Base-by-base conservation (phyloP, 2,888 invertebrate genomes). In the Drosophila barbarae region DNA sequence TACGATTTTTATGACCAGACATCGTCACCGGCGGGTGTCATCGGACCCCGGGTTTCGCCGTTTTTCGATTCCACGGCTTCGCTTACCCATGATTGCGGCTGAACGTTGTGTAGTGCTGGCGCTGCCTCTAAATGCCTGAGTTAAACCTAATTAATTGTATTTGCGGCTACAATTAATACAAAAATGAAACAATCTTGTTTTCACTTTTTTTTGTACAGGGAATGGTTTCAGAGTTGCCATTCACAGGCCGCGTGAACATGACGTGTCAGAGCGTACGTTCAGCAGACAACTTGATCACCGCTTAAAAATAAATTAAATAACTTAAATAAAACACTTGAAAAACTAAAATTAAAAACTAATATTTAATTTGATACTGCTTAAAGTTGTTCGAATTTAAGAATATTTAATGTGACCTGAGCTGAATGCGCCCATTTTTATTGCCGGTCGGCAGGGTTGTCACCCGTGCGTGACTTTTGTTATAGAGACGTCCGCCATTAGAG, bases 91-190 rank as follows among this genome's bases (percentile, higher is more conserved):
- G 51, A 47, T 84, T 67, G 35, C 67, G 74, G 67, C 68, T 76
- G 53, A 52, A 58, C 68, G 70, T 55, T 68, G 71, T 57, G 52
- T 70, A 46, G 52, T 73, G 61, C 71, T 76, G 65, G 71, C 63
- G 68, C 60, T 71, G 79, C 84, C 79, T 84, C 84, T 78, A 81
- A 79, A 78, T 79, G 84, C 79, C 75, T 72, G 59, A 59, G 57
- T 59, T 56, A 67, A 61, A 65, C 76, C 65, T 71, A 79, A 71
- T 69, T 84, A 71, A 80, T 72, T 77, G 68, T 74, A 60, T 47
- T 74, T 74, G 57, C 60, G 51, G 63, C 42, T 72, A 66, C 77
- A 72, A 47, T 57, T 58, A 39, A 34, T 61, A 76, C 52, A 59
- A 71, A 69, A 78, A 74, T 53, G 46, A 23, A 70, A 70, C 63